phyloP scores from a whole-genome alignment of 2,888 invertebrate species.

The Dorcus hopei region DNA sequence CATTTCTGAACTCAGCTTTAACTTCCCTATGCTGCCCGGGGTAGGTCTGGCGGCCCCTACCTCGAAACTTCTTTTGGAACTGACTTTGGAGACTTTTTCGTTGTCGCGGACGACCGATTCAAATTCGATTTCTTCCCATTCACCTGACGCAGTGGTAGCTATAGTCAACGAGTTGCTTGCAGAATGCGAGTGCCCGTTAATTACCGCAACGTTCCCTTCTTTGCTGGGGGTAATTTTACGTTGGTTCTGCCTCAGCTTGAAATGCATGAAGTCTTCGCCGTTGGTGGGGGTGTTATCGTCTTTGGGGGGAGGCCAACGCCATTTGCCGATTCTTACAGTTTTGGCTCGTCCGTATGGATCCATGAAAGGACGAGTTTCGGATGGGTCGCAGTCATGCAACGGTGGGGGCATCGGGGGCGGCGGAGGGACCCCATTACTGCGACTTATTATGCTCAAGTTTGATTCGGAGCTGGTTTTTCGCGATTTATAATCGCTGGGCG shows the following conservation, averaged over 20 bases:
- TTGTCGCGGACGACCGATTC: conserved; percentile 48
- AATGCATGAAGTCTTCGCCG: conserved; percentile 80
- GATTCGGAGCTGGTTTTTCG: conserved; percentile 52
- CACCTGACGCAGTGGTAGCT: conserved; percentile 59
- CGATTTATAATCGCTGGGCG: conserved; percentile 45
- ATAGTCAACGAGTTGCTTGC: conserved; percentile 21
- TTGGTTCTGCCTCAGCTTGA: conserved; percentile 78
- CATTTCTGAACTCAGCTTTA: conserved; percentile 90
- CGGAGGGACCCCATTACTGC: conserved; percentile 59
- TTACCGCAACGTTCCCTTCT: conserved; percentile 17
- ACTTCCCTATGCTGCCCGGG: conserved; percentile 85
- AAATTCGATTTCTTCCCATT: conserved; percentile 86
- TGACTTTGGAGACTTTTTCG: conserved; percentile 16
- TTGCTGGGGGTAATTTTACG: conserved; percentile 74
- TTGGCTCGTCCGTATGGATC: conserved; percentile 92
- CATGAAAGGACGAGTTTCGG: conserved; percentile 77
- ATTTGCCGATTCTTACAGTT: conserved; percentile 92
- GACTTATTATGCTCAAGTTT: conserved; percentile 43
- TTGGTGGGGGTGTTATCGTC: conserved; percentile 63
- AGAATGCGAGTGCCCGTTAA: neutral
- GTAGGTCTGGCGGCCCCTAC: conserved; percentile 78
- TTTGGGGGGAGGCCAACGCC: conserved; percentile 92
- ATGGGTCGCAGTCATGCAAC: conserved; percentile 74
- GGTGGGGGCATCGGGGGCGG: conserved; percentile 91
- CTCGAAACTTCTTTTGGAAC: conserved; percentile 64